Base-by-base conservation (phyloP, 2,888 invertebrate species). In the Perizoma affinitatum region DNA sequence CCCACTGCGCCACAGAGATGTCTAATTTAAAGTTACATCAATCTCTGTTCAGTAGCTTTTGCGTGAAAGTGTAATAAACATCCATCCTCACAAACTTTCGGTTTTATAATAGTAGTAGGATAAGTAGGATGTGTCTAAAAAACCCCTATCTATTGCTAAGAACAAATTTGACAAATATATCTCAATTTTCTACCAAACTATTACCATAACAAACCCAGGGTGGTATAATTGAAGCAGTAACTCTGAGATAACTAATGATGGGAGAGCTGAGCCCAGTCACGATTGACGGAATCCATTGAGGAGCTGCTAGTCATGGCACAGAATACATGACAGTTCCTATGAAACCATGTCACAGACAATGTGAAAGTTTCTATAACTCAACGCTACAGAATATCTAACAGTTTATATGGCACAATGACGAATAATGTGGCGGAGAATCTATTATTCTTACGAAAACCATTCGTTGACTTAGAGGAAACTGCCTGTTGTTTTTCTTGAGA, bases 161-260 rank as follows among this genome's bases (percentile, higher is more conserved):
- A 46, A 54, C 0, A 54, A 6, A n/a, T n/a, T n/a, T n/a, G 0
- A 1, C 10, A 45, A n/a, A 47, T 56, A 40, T 41, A 54, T 57
- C 46, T 54, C 11, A 46, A 50, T 62, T 54, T 43, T n/a, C 10
- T 49, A 22, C 38, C 35, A 45, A 51, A 46, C 41, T 41, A 35
- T 47, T 45, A 43, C 36, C 44, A 53, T 44, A 51, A 47, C 51
- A 51, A 51, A 43, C 43, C 43, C 8, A 6, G 41, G 22, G 59
- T 56, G 62, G 51, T 65, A 58, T 66, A 69, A 69, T 68, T 66
- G 53, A 34, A 63, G 54, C 58, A 46, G 41, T 58, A 58, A 54
- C 67, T 65, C 65, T 66, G 54, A 54, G 64, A 62, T 71, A 73
- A 80, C 75, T 73, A 76, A 75, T 72, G 67, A 63, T 56, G 50